Evolutionary conservation across 2,888 invertebrate genomes (phyloP).

Genomic region (Coelopa pilipes): DNA sequence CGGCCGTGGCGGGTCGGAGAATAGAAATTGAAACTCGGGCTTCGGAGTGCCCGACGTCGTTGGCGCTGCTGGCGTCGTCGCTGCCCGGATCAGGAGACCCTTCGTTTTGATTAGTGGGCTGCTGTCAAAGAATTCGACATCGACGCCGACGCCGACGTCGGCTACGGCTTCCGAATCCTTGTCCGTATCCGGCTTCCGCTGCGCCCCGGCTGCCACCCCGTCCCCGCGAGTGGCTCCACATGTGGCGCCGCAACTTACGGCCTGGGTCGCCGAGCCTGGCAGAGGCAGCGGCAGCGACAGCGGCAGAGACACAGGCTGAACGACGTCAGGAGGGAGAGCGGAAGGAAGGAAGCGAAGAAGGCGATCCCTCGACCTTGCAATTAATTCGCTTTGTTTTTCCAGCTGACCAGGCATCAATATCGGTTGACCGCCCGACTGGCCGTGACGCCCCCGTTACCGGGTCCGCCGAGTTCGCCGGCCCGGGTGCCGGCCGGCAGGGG

Average conservation of each 20-base stretch:
- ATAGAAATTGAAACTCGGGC: not conserved
- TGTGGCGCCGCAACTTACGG: not conserved
- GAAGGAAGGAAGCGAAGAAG: not conserved
- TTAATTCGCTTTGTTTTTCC: slow-evolving; percentile 63
- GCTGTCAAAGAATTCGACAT: slow-evolving; percentile 30
- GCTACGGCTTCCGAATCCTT: slow-evolving; percentile 10
- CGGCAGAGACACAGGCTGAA: not conserved
- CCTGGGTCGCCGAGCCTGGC: not conserved
- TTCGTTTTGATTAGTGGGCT: slow-evolving; percentile 34
- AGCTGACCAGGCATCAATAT: slow-evolving; percentile 57
- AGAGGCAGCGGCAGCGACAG: not conserved
- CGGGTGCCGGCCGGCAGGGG: slow-evolving; percentile 29
- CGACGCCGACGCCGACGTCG: slow-evolving; percentile 12
- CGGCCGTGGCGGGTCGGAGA: not conserved
- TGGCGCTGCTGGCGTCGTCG: slow-evolving; percentile 45
- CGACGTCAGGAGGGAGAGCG: not conserved
- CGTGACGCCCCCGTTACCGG: slow-evolving; percentile 2
- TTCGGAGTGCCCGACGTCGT: not conserved
- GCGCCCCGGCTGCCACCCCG: not conserved
- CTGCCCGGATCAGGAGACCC: slow-evolving; percentile 10
- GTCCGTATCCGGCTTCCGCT: not conserved
- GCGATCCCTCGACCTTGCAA: slow-evolving; percentile 55
- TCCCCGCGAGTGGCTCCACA: not conserved
- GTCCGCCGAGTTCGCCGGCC: slow-evolving; percentile 21
- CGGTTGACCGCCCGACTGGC: slow-evolving; percentile 32